Base-by-base conservation (phyloP, 2,113 vertebrate genomes). In the Verasper variegatus region DNA sequence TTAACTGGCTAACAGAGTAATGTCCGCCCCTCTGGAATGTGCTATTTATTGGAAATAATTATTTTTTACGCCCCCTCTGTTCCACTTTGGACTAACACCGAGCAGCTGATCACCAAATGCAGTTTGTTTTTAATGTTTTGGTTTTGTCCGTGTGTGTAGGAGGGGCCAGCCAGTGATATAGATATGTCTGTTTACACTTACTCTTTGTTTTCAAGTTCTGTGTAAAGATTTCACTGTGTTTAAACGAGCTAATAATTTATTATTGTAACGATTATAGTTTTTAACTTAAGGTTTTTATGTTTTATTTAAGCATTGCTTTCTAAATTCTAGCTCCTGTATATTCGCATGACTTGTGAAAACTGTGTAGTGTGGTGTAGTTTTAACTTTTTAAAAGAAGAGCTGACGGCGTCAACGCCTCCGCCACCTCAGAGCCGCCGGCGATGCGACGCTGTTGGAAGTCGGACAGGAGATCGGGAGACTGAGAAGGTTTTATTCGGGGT, bases 331-430 rank as follows among this genome's bases (percentile, higher is more conserved):
- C 95, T 94, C 94, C 90, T 95, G 95, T 95, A 92, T 95, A 76
- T 94, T 94, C 82, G 96, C 96, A 98, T 97, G 97, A 96, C 92
- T 93, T 93, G 93, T 96, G 95, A 93, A 96, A 93, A 72, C 92
- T 95, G 94, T 97, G 95, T 96, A 93, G 88, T 92, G 96, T 97
- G 95, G 92, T 92, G 95, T 97, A 96, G 95, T 94, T 96, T 93
- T 94, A 93, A 95, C 92, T 91, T 88, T 86, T 95, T 45, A 95
- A 77, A 82, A 94, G 95, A 75, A 94, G 95, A 95, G 92, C 86
- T 85, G 93, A 70, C 24, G 23, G 67, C 82, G 77, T 78, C 42
- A 24, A 66, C 62, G 87, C 89, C 93, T 91, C 62, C 35, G 63
- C 88, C 84, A 84, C 91, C 87, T 88, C 84, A 83, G 83, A 66